These are phyloP conservation scores for Protonemura montana DNA, from an alignment of 2,888 invertebrate genomes.

Conservation along the genomic window DNA sequence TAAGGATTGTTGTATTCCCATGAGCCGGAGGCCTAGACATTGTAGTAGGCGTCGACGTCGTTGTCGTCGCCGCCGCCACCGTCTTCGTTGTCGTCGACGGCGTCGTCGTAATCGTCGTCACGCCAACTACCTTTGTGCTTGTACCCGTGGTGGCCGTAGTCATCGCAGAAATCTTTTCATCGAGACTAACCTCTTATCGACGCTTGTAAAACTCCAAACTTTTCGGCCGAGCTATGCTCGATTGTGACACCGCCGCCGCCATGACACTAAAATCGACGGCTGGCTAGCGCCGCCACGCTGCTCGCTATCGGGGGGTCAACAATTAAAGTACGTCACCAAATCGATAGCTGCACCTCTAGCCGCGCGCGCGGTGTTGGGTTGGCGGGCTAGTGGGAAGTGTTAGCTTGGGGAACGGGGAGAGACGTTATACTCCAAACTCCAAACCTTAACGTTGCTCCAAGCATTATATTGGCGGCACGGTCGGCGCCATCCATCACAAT, in stretches of 20 bases:
- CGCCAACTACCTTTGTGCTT: background rate
- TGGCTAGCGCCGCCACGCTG: background rate
- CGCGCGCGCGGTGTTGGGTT: background rate
- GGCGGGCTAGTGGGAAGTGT: background rate
- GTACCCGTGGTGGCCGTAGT: background rate
- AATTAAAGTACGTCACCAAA: background rate
- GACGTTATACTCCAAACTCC: background rate
- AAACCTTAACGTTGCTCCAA: background rate
- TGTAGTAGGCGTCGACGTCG: background rate
- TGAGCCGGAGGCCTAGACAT: background rate
- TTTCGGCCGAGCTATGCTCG: background rate
- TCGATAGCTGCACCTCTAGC: background rate
- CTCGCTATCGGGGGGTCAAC: background rate
- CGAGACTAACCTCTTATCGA: background rate
- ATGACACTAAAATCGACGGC: slow-evolving; percentile 8
- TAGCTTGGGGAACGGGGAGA: background rate
- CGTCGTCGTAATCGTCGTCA: background rate
- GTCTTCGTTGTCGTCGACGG: background rate
- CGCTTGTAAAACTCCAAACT: background rate
- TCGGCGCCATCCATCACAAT: background rate
- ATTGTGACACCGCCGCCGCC: background rate
- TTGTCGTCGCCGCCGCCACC: background rate
- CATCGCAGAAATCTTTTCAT: background rate
- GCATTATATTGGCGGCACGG: background rate
- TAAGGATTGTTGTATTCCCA: slow-evolving; percentile 41